Conservation (phyloP, 1,140 invertebrate species). For the Tigriopus japonicus region DNA sequence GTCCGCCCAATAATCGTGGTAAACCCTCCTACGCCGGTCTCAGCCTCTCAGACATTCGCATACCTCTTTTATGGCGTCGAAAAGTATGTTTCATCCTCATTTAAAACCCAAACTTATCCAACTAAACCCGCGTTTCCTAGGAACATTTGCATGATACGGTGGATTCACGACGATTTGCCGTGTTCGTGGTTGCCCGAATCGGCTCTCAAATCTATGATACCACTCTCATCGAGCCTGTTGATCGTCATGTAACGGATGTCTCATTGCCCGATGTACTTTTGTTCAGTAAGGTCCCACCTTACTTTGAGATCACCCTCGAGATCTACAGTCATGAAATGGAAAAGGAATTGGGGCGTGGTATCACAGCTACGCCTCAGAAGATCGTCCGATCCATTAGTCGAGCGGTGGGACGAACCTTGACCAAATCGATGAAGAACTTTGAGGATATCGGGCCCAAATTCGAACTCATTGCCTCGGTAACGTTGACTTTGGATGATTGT, state of each 20-base stretch:
- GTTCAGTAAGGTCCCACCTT: constrained; percentile 34
- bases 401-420: constrained; percentile 43
- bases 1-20: background rate
- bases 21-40: constrained; percentile 1
- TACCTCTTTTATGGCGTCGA: constrained; percentile 1
- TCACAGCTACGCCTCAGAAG: constrained; percentile 34
- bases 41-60: constrained; percentile 12
- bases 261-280: constrained; percentile 39
- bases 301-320: constrained; percentile 44
- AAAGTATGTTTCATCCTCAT: background rate
- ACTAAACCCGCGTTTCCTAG: background rate
- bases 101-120: too few species aligned
- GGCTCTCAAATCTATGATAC: constrained; percentile 44
- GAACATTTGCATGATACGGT: background rate
- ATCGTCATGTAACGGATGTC: constrained; percentile 46
- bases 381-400: constrained; percentile 46
- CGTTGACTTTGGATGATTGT: constrained; percentile 28
- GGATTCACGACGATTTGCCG: constrained; percentile 1
- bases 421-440: constrained; percentile 32
- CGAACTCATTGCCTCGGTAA: constrained; percentile 43
- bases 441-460: constrained; percentile 40
- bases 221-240: constrained; percentile 41
- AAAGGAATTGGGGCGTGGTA: constrained; percentile 37
- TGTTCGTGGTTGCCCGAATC: constrained; percentile 6
- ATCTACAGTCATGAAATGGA: constrained; percentile 41